Evolutionary conservation across 2,113 vertebrate species (phyloP).

Genomic region (Mirounga angustirostris): DNA sequence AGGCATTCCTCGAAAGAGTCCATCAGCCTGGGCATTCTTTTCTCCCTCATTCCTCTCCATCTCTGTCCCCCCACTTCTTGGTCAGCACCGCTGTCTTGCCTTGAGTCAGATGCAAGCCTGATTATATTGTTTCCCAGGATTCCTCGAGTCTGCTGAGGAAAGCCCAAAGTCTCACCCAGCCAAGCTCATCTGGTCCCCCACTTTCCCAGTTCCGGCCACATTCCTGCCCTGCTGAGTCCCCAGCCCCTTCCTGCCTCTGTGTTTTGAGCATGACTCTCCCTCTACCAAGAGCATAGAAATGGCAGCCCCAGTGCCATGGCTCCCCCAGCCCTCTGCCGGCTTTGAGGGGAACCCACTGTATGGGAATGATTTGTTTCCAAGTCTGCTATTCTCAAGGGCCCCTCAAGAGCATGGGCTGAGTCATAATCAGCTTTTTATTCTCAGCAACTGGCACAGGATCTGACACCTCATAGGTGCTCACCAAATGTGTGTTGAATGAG

Average conservation of each 20-base stretch:
- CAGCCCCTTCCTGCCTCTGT: not conserved
- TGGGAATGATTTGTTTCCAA: not conserved
- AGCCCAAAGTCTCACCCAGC: not conserved
- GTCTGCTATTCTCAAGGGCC: not conserved
- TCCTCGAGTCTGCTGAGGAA: not conserved
- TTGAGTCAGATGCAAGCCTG: not conserved
- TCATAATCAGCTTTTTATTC: not conserved
- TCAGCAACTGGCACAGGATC: not conserved
- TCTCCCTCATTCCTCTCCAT: not conserved
- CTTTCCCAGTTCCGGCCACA: not conserved
- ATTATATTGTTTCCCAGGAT: not conserved
- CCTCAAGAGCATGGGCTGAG: not conserved
- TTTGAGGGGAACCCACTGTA: not conserved
- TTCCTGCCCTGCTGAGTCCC: not conserved
- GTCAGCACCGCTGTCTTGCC: not conserved
- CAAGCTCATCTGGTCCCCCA: not conserved
- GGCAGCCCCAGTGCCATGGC: rapidly evolving
- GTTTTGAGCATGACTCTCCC: not conserved
- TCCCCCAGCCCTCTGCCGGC: not conserved
- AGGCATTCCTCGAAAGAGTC: not conserved
- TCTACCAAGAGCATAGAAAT: not conserved
- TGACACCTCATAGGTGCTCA: not conserved
- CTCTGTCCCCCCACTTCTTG: not conserved
- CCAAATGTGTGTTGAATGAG: not conserved
- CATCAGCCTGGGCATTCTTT: not conserved